Percentiles rank a stretch among this genome's conserved stretches.
These are phyloP conservation scores for Nephrocerus scutellatus DNA, from an alignment of 2,888 invertebrate species.

Conservation along the genomic window DNA sequence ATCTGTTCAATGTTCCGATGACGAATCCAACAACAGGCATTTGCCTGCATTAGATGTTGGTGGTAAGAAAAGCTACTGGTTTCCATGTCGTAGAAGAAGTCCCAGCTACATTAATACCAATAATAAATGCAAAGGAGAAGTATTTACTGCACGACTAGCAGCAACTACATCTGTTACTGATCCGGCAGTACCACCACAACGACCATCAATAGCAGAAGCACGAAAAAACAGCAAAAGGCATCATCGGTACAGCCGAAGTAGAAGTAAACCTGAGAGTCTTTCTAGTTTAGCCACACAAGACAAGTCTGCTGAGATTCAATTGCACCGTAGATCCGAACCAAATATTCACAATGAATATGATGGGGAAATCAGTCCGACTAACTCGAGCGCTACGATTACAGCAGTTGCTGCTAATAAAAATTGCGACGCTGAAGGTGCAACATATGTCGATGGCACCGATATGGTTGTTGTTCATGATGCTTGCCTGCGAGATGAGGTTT, in stretches of 20 bases:
- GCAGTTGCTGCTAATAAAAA: no score
- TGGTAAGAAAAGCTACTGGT: background rate
- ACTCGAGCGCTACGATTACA: no score
- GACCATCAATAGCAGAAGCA: background rate
- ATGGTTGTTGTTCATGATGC: no score
- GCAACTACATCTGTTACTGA: background rate
- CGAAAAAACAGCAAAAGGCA: background rate
- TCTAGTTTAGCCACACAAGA: slow-evolving; percentile 32
- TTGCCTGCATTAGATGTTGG: slow-evolving; percentile 5
- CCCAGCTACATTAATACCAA: slow-evolving; percentile 1
- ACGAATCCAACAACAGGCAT: slow-evolving; percentile 17
- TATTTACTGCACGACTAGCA: background rate
- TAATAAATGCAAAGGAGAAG: background rate
- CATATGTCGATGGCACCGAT: background rate
- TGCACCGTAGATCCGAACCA: slow-evolving; percentile 29
- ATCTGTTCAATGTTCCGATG: slow-evolving; percentile 34
- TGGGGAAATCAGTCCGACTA: no score
- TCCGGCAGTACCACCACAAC: background rate
- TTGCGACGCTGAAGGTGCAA: slow-evolving; percentile 1
- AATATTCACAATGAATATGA: slow-evolving; percentile 23
- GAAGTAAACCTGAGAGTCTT: slow-evolving; percentile 33
- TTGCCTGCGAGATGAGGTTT: slow-evolving; percentile 11
- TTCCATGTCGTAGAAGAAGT: background rate
- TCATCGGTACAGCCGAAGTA: slow-evolving; percentile 14
- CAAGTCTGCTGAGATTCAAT: slow-evolving; percentile 27